Base-by-base conservation (phyloP, 2,888 invertebrate species). In the Drosophila diplacantha region DNA sequence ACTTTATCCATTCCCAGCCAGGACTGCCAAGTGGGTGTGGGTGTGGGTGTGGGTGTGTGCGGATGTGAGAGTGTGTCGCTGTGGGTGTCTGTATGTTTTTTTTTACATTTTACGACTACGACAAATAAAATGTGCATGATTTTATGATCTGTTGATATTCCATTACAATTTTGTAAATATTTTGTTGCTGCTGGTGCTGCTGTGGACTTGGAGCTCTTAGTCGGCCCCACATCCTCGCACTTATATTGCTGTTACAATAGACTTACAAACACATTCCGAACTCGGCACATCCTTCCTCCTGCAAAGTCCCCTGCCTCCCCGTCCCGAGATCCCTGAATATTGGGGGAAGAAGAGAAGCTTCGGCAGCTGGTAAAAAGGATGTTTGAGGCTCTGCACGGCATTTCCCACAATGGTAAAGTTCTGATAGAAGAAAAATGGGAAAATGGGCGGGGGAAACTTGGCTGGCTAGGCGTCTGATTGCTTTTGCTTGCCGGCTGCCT, bases 131-230 rank as follows among this genome's bases (percentile, higher is more conserved):
- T 81, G 80, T 79, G 83, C 83, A 79, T 81, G 80, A 81, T 81
- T 81, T 81, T 81, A 81, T 81, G 83, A 81, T 81, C 83, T 81
- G 80, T 81, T 81, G 80, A 81, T 81, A 81, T 81, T 81, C 80
- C 83, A 81, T 81, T 81, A 81, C 81, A 83, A 83, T 83, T 81
- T 81, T 81, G 80, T 83, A 81, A 81, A 81, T 81, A 81, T 81
- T 80, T 81, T 80, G 79, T 70, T 83, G 79, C 74, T 71, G 73
- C 66, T 49, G 60, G 61, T 59, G 56, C 53, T 63, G 39, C 66
- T 57, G 56, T 38, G 22, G 35, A 38, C 52, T 52, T 49, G 52
- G 44, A 44, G 59, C 66, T 67, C 51, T 51, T 51, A 54, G 51
- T 55, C 50, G 55, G 38, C 50, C 63, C 44, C 52, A 62, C 69